Conservation (phyloP, 2,888 invertebrate genomes). For the Mycalesis mineus region DNA sequence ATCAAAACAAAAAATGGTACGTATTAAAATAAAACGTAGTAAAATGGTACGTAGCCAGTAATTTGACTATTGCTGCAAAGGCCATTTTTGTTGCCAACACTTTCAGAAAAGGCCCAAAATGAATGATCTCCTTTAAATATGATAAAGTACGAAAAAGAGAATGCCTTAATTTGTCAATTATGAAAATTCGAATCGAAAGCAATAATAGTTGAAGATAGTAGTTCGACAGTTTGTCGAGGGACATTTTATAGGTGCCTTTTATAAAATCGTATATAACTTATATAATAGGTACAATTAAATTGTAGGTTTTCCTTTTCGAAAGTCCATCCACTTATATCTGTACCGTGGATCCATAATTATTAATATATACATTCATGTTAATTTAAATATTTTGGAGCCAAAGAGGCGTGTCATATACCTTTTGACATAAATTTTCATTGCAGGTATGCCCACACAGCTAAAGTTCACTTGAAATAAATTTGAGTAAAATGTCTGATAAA, state of each 20-base stretch:
- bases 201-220: conserved; percentile 51
- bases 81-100: no score
- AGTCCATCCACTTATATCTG: conserved; percentile 65
- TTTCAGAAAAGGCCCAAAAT: no score
- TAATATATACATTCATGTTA: conserved; percentile 2
- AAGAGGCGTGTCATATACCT: conserved; percentile 20
- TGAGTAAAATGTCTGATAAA: no score
- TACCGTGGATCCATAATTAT: conserved; percentile 38
- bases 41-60: no score
- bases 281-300: conserved; percentile 59
- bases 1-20: no score
- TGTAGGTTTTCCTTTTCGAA: conserved; percentile 60
- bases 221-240: conserved; percentile 60
- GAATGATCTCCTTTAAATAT: no score
- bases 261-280: conserved; percentile 62
- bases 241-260: conserved; percentile 76
- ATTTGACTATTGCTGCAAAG: no score
- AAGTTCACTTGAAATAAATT: neutral
- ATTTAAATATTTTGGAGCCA: conserved; percentile 37
- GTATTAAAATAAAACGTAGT: no score
- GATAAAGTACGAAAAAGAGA: conserved; percentile 11
- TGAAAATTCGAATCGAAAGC: conserved; percentile 48
- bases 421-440: neutral
- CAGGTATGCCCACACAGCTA: neutral
- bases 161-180: conserved; percentile 33